Conservation (phyloP, 2,888 invertebrate genomes). For the Euplexia lucipara region DNA sequence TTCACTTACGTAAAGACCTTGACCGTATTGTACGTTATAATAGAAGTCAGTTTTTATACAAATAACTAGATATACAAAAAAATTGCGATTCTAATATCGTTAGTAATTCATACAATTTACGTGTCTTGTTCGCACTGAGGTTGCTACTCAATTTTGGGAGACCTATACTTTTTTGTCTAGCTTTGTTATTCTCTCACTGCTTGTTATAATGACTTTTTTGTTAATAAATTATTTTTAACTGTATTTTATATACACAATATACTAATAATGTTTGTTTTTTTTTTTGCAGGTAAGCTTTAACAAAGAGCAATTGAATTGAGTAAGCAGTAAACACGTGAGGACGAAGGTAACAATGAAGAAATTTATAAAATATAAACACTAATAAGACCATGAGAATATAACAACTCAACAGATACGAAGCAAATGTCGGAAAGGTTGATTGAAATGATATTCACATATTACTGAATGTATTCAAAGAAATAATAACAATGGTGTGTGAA, state of each 20-base stretch:
- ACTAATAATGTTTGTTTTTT: conserved; percentile 28
- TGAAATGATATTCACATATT: neutral
- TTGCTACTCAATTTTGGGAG: conserved; percentile 19
- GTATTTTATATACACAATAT: conserved; percentile 3
- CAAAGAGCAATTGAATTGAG: neutral
- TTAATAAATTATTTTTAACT: neutral
- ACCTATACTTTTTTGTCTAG: neutral
- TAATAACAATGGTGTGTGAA: neutral
- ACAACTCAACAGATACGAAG: neutral
- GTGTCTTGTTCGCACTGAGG: conserved; percentile 24
- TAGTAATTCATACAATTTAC: conserved; percentile 43
- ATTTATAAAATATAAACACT: conserved; percentile 4
- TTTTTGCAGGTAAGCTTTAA: conserved; percentile 54
- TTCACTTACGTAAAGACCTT: conserved; percentile 35
- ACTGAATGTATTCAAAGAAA: conserved; percentile 7
- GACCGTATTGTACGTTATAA: conserved; percentile 42
- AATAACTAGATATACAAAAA: conserved; percentile 30
- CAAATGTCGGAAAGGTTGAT: conserved; percentile 3
- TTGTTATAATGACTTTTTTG: neutral
- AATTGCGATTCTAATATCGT: conserved; percentile 29
- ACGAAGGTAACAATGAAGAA: conserved; percentile 21
- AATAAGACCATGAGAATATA: neutral
- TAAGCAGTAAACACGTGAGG: conserved; percentile 16
- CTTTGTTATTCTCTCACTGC: conserved; percentile 1
- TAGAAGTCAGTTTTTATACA: conserved; percentile 31